phyloP scores from a whole-genome alignment of 1,140 invertebrate species.

The Orussus abietinus region DNA sequence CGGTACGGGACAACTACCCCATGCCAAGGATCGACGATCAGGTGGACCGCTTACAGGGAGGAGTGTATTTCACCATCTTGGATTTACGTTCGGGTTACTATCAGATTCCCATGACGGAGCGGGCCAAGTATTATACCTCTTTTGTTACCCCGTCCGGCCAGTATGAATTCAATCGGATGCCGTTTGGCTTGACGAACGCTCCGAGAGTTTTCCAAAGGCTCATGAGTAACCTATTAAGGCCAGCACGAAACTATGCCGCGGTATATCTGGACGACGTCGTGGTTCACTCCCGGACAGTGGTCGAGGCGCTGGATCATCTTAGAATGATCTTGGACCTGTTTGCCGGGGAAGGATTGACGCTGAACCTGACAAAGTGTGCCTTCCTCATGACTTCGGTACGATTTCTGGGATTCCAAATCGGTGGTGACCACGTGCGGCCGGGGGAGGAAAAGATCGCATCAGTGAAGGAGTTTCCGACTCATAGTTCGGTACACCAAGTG shows the following conservation, averaged over 20 bases:
- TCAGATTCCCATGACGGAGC: conserved; percentile 9
- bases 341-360: conserved; percentile 20
- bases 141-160: conserved; percentile 18
- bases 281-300: conserved; percentile 34
- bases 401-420: conserved; percentile 25
- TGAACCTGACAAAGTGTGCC: conserved; percentile 30
- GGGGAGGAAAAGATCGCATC: conserved; percentile 23
- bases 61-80: too few relatives aligned
- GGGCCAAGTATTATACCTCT: conserved; percentile 12
- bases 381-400: conserved; percentile 28
- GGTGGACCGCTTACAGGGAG: too few relatives aligned
- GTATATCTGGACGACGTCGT: conserved; percentile 31
- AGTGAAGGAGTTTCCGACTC: conserved; percentile 21
- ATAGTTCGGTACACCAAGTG: conserved; percentile 31
- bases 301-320: conserved; percentile 39
- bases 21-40: conserved; percentile 17
- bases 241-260: conserved; percentile 15
- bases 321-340: conserved; percentile 24
- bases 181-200: conserved; percentile 17
- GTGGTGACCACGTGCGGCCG: conserved; percentile 16
- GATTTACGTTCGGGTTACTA: conserved; percentile 12
- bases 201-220: conserved; percentile 17
- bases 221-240: conserved; percentile 16
- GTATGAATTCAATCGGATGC: conserved; percentile 17
- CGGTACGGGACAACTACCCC: too few relatives aligned